phyloP scores from a whole-genome alignment of 2,113 vertebrate genomes.

The Melanocharis versteri region DNA sequence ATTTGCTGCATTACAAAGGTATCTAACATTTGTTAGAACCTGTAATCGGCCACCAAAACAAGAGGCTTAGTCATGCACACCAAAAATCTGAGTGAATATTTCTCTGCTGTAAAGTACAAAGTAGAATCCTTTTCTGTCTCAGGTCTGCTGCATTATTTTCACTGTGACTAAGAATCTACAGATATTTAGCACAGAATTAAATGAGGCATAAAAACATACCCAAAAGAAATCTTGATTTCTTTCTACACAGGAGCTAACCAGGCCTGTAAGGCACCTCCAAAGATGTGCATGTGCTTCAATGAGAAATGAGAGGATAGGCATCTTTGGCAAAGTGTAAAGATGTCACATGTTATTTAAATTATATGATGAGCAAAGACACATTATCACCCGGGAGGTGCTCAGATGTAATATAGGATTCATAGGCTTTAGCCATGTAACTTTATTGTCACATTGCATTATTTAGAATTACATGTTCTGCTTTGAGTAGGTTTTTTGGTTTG shows the following conservation, averaged over 20 bases:
- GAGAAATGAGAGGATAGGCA: background rate
- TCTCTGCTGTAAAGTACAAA: background rate
- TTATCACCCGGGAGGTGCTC: background rate
- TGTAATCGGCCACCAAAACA: background rate
- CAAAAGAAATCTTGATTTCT: background rate
- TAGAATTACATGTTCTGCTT: background rate
- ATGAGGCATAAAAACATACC: background rate
- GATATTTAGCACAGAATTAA: background rate
- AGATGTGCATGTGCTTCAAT: background rate
- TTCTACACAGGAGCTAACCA: background rate
- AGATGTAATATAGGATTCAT: background rate
- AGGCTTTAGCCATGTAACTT: background rate
- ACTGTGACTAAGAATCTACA: background rate
- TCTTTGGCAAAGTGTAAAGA: background rate
- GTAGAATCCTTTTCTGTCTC: background rate
- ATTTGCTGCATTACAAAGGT: background rate
- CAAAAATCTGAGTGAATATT: background rate
- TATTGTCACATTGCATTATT: background rate
- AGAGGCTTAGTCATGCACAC: accelerated
- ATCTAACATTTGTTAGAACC: background rate
- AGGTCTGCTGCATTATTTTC: background rate
- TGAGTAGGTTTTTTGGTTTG: background rate
- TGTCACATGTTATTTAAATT: background rate
- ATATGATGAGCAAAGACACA: background rate
- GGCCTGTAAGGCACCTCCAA: background rate